These are phyloP conservation scores for Hipposideros larvatus DNA, from an alignment of 2,797 vertebrate genomes.

Conservation along the genomic window DNA sequence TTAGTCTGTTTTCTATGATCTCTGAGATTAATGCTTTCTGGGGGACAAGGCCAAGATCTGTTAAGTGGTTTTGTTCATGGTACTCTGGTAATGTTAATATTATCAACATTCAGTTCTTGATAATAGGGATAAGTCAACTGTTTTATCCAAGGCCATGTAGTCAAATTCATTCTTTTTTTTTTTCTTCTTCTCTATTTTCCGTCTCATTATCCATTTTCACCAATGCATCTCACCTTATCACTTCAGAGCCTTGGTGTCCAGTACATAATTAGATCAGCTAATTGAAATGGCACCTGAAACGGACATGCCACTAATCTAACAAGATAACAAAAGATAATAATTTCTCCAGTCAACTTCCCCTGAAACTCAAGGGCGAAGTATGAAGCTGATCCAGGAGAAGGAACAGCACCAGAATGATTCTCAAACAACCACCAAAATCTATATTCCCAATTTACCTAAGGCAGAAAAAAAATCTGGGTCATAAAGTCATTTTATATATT, in stretches of 20 bases:
- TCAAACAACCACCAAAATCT: neutral
- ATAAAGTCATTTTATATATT: neutral
- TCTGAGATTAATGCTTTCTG: neutral
- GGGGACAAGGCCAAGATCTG: neutral
- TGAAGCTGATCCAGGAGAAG: neutral
- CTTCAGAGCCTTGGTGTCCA: neutral
- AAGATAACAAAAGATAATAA: neutral
- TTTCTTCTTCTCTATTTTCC: neutral
- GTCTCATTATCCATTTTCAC: neutral
- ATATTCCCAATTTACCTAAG: neutral
- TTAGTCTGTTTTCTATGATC: constrained; percentile 31
- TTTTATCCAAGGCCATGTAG: neutral
- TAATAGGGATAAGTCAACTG: neutral
- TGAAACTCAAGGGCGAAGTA: neutral
- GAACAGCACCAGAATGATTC: neutral
- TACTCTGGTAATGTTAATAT: constrained; percentile 34
- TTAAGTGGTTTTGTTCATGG: neutral
- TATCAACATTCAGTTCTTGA: constrained; percentile 16
- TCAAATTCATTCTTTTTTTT: constrained; percentile 2
- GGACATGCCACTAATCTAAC: neutral
- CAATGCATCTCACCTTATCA: neutral
- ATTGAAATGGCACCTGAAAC: neutral
- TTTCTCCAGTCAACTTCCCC: neutral
- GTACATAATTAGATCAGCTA: neutral
- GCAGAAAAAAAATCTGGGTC: neutral